A percentile compares a stretch with the other conserved stretches of the same genome.
Conservation (phyloP, 64 coral and sea anemone species). For the Montipora efflorescens region DNA sequence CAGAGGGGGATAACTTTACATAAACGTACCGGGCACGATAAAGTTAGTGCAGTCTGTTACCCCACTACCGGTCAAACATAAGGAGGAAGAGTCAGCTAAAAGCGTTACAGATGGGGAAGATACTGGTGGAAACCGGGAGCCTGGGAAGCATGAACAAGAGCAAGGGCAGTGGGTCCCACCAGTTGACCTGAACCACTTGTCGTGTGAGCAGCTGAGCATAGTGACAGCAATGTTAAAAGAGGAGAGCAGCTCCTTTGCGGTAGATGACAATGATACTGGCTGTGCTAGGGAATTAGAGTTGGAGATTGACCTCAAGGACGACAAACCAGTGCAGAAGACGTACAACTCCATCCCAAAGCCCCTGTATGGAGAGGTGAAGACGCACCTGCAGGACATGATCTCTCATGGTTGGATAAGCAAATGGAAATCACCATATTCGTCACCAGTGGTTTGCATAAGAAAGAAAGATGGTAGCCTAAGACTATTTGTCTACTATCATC, state of each 20-base stretch:
- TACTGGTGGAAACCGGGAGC: background rate
- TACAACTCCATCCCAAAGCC: conserved; percentile 1
- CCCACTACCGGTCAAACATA: background rate
- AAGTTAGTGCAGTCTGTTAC: background rate
- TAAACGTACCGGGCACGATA: conserved; percentile 8
- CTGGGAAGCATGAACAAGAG: background rate
- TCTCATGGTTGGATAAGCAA: background rate
- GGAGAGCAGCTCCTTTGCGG: background rate
- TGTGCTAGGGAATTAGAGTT: conserved; percentile 1
- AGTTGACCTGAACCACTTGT: background rate
- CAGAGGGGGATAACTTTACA: background rate
- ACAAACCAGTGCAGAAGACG: background rate
- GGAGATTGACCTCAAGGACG: background rate
- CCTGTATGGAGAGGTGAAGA: background rate
- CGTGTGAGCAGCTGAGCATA: background rate
- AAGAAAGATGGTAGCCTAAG: background rate
- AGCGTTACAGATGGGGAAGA: background rate
- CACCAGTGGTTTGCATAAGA: background rate
- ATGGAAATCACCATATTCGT: conserved; percentile 6
- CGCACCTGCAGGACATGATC: background rate
- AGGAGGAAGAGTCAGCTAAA: background rate
- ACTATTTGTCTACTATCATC: background rate
- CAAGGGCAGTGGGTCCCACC: background rate
- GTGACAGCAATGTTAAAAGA: background rate
- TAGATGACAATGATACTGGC: background rate